These are phyloP conservation scores for Saccopteryx bilineata DNA, from an alignment of 2,113 vertebrate species.

Conservation along the genomic window DNA sequence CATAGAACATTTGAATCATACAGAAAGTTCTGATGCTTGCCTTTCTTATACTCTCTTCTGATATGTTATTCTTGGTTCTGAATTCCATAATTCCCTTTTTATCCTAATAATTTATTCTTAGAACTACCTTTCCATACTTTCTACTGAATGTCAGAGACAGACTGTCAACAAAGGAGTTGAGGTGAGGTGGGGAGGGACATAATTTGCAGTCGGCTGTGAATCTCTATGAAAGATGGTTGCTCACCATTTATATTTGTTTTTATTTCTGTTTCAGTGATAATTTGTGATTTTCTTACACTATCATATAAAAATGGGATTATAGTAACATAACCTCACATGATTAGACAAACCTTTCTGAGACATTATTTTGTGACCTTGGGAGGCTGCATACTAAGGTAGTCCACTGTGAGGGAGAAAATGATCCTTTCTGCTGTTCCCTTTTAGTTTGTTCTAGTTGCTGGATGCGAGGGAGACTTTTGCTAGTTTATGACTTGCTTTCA, in stretches of 20 bases:
- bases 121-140: not conserved
- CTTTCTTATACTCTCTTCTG: not conserved
- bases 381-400: not conserved
- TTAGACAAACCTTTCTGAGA: not conserved
- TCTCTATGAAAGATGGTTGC: not conserved
- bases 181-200: not conserved
- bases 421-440: not conserved
- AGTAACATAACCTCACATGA: not conserved
- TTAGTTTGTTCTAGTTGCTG: not conserved
- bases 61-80: not conserved
- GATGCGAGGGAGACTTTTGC: not conserved
- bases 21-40: not conserved
- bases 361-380: not conserved
- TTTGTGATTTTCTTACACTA: not conserved
- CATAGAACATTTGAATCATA: not conserved
- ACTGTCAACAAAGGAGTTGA: not conserved
- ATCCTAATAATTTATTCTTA: constrained; percentile 9
- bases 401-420: not conserved
- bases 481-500: constrained; percentile 30
- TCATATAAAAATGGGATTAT: not conserved
- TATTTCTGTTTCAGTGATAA: not conserved
- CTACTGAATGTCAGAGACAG: not conserved
- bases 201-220: not conserved
- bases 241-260: not conserved
- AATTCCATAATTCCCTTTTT: not conserved